Conservation (phyloP, 2,113 vertebrate genomes). For the Prionailurus viverrinus region DNA sequence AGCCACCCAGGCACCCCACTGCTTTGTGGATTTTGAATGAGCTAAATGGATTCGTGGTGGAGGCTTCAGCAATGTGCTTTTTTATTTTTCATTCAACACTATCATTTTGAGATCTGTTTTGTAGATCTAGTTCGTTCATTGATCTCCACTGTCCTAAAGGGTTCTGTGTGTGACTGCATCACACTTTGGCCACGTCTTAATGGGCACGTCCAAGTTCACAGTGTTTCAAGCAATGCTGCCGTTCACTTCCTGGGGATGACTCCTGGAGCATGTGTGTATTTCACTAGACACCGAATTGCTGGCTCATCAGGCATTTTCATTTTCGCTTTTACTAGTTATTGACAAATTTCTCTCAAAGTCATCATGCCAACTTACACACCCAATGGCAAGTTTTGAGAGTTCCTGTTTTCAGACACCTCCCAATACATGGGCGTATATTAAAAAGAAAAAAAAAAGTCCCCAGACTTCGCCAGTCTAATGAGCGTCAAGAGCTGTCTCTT, state of each 20-base stretch:
- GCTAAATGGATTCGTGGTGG: not conserved
- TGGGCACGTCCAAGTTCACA: not conserved
- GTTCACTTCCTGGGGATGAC: not conserved
- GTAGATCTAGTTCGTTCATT: not conserved
- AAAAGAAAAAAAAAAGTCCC: not conserved
- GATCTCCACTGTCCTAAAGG: not conserved
- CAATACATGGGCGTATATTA: not conserved
- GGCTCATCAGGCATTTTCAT: not conserved
- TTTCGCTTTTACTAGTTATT: not conserved
- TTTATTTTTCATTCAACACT: not conserved
- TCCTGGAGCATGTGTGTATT: not conserved
- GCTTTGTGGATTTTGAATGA: not conserved
- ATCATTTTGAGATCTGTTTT: not conserved
- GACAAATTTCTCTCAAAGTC: not conserved
- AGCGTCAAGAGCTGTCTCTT: not conserved
- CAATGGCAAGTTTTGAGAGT: not conserved
- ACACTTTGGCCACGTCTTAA: not conserved
- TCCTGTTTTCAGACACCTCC: not conserved
- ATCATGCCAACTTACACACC: not conserved
- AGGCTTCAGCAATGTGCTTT: not conserved
- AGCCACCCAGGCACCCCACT: not conserved
- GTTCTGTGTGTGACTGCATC: not conserved
- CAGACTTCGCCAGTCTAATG: not conserved
- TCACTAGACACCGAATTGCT: not conserved
- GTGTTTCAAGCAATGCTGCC: not conserved